Conservation (phyloP, 92 coral and sea anemone species). For the Porites divaricata region DNA sequence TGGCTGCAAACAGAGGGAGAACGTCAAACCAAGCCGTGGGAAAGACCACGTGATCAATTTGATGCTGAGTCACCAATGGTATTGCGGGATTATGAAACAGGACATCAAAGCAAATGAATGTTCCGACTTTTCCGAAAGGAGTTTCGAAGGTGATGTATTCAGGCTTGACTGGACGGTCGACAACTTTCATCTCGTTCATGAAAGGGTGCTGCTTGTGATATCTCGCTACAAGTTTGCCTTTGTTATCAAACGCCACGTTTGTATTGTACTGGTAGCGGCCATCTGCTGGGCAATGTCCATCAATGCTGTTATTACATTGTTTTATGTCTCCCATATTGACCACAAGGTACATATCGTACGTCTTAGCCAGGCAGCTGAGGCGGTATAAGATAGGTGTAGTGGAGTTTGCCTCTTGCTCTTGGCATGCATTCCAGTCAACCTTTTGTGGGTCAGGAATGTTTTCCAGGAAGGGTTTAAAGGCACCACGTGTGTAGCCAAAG, state of each 20-base stretch:
- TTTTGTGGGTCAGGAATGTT: slow-evolving; percentile 75
- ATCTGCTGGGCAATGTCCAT: slow-evolving; percentile 68
- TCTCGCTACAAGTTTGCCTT: slow-evolving; percentile 69
- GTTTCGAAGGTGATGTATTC: slow-evolving; percentile 73
- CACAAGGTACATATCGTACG: slow-evolving; percentile 67
- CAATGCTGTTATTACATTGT: slow-evolving; percentile 49
- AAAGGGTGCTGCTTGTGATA: slow-evolving; percentile 82
- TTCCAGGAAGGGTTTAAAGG: slow-evolving; percentile 69
- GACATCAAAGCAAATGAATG: slow-evolving; percentile 76
- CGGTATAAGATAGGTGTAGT: slow-evolving; percentile 60
- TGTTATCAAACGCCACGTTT: slow-evolving; percentile 71
- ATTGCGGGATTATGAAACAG: slow-evolving; percentile 80
- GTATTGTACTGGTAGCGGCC: slow-evolving; percentile 85
- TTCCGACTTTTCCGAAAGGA: slow-evolving; percentile 80
- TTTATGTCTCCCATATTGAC: slow-evolving; percentile 81
- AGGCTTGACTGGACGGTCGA: slow-evolving; percentile 65
- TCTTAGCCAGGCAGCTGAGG: slow-evolving; percentile 74
- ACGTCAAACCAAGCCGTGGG: slow-evolving; percentile 90
- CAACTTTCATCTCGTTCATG: slow-evolving; percentile 69
- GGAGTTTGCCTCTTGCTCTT: slow-evolving; percentile 45
- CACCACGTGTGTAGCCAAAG: slow-evolving; percentile 67
- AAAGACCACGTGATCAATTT: slow-evolving; percentile 75
- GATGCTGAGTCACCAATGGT: slow-evolving; percentile 54
- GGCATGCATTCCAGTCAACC: slow-evolving; percentile 59
- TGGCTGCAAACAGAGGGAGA: slow-evolving; percentile 70